Evolutionary conservation across 2,113 vertebrate species (phyloP), one percentile per base, ranked within the genome.

Genomic region (Albula glossodonta): DNA sequence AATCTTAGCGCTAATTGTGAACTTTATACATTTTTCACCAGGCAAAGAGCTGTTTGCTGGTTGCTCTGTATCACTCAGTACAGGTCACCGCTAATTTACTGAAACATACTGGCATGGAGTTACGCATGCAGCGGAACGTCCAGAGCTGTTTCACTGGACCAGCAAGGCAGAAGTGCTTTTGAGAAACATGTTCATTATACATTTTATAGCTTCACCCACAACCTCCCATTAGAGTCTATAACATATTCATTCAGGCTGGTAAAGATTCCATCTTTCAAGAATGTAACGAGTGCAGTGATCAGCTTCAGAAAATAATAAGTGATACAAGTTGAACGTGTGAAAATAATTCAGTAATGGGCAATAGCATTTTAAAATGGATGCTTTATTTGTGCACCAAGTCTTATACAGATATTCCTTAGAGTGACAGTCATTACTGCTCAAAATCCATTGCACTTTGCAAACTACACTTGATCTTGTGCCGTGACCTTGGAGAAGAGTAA

Each of bases 21-120:
- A 57, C 83, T 87, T 87, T 84, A 86, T 88, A 85, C 87, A 87
- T 88, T 87, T 88, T 89, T 89, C 63, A 87, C 74, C 81, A 83
- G 84, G 83, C 51, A 80, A 60, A 19, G 9, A 81, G n/a, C 50
- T 22, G 51, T 52, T 52, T 52, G 15, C 51, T 51, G 53, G 11
- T 51, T 25, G 50, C 19, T 52, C 51, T 51, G 3, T 52, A 15
- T n/a, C 12, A 4, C 41, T n/a, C 80, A 81, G 19, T n/a, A 81
- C 10, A 51, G 78, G 13, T 51, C 50, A 80, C 12, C 50, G 41
- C 25, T 80, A 80, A 51, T 80, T 80, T 80, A 80, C 48, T 7
- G 77, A 41, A 9, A 78, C 77, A 41, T 3, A 9, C 13, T 78
- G 15, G 60, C 17, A 19, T 0, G 0, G 60, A 19, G 15, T 19